A percentile compares a stretch with the other conserved stretches of the same genome.
These are phyloP conservation scores for Bergia sp. DNA, from an alignment of 92 coral and sea anemone genomes.

Conservation along the genomic window DNA sequence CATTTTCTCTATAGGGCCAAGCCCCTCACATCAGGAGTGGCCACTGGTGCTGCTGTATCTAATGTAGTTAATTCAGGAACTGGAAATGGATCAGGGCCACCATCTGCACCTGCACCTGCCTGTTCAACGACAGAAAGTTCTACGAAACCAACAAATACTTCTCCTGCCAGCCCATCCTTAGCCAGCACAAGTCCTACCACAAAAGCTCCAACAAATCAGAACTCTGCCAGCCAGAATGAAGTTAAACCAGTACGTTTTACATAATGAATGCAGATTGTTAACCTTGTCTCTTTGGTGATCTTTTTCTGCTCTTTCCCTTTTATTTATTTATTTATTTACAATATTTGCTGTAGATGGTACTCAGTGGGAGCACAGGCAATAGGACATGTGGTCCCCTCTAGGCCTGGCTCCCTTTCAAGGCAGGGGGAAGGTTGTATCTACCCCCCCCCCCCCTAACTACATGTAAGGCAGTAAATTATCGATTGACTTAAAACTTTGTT, in stretches of 20 bases:
- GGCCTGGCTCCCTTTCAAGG: no score
- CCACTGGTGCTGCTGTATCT: conserved; percentile 28
- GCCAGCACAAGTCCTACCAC: neutral
- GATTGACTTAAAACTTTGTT: no score
- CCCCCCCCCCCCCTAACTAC: no score
- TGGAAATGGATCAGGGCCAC: conserved; percentile 14
- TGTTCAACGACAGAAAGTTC: conserved; percentile 39
- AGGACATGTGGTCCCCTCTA: no score
- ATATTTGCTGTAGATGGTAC: no score
- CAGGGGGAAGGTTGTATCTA: no score
- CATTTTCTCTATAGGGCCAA: conserved; percentile 27
- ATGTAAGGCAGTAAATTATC: no score
- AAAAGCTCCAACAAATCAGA: conserved; percentile 5
- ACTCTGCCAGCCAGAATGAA: conserved; percentile 17
- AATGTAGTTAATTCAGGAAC: neutral
- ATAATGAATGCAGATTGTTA: neutral
- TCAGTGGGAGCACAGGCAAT: no score
- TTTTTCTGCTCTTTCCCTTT: no score
- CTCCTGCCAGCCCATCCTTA: conserved; percentile 6
- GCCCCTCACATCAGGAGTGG: conserved; percentile 40
- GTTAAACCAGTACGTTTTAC: conserved; percentile 1
- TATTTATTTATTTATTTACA: no score
- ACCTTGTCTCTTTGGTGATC: no score
- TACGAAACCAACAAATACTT: neutral
- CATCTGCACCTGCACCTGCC: conserved; percentile 34